Percentiles rank a stretch among this genome's conserved stretches.
Conservation (phyloP, 2,888 invertebrate species). For the Acanthococcus lagerstroemiae region DNA sequence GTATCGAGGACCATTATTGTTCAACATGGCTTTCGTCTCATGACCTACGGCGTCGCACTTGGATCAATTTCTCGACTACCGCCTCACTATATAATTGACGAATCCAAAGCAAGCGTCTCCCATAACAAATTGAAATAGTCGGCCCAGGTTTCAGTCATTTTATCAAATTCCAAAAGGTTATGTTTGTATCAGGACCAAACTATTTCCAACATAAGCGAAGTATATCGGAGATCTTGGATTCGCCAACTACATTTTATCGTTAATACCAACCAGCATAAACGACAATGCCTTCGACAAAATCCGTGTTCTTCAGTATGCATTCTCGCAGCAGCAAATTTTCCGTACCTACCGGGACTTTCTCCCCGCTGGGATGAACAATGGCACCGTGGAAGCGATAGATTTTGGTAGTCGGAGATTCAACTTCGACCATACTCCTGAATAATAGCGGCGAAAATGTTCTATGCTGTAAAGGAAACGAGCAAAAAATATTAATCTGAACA, state of each 20-base stretch:
- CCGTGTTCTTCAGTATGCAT: constrained; percentile 91
- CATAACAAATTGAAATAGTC: no score
- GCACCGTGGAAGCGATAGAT: constrained; percentile 89
- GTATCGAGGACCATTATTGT: constrained; percentile 4
- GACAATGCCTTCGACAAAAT: constrained; percentile 90
- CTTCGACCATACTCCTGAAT: constrained; percentile 76
- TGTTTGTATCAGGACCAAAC: no score
- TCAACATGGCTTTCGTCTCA: constrained; percentile 32
- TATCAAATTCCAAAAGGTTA: no score
- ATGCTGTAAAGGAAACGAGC: constrained; percentile 46
- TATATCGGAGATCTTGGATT: no score
- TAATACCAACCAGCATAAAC: constrained; percentile 68
- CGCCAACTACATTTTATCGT: not conserved
- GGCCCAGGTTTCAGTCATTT: no score
- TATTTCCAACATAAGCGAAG: no score
- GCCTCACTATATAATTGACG: no score
- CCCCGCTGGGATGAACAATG: constrained; percentile 68
- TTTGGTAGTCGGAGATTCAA: constrained; percentile 89
- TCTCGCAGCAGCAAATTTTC: constrained; percentile 87
- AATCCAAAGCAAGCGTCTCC: no score
- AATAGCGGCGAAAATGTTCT: constrained; percentile 64
- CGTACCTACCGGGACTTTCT: constrained; percentile 69
- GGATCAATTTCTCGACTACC: no score
- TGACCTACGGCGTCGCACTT: no score
- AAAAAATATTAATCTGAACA: constrained; percentile 36